Evolutionary conservation across 2,888 invertebrate species (phyloP), one percentile per base, ranked within the genome.

Genomic region (Aplocera efformata): DNA sequence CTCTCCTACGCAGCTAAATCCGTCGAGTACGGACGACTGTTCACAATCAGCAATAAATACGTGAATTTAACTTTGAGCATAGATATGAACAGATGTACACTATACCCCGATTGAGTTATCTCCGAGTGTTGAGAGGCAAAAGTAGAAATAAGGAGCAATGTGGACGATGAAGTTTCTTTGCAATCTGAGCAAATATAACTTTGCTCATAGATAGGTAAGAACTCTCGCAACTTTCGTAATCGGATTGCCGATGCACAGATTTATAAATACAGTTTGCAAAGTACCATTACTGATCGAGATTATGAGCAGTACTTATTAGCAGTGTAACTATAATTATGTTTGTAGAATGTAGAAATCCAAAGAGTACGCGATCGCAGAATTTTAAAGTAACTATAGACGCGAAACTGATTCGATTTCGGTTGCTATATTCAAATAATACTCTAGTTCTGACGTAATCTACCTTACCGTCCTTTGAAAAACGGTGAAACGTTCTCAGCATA

Each of bases 1-100:
- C 68, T 78, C 75, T 72, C 79, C 79, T 77, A 78, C 79, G 60
- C 73, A 53, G 39, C 56, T 62, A 73, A 76, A 82, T 79, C 74
- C 74, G 74, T 68, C 66, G 70, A 56, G 71, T 60, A 69, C 66
- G 61, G 54, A 23, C 20, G 6, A 13, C 24, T 33, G 7, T 27
- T 30, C 24, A 28, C 33, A 25, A 17, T 37, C n/a, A 29, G 8
- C 1, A 17, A 30, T 20, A 9, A 17, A 7, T 21, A 10, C 10
- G n/a, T n/a, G 23, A 8, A 23, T 28, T 28, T 6, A 5, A 29
- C 24, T 3, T 22, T 22, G n/a, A 22, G 3, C 7, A 22, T 22
- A 6, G 22, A 22, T 26, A 20, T 6, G 20, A 20, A 20, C 20
- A 20, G 6, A 20, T 20, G 20, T 20, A 5, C 3, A 20, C 20